Base-by-base conservation (phyloP, 2,888 invertebrate genomes). In the Zhengitettix transpicula region DNA sequence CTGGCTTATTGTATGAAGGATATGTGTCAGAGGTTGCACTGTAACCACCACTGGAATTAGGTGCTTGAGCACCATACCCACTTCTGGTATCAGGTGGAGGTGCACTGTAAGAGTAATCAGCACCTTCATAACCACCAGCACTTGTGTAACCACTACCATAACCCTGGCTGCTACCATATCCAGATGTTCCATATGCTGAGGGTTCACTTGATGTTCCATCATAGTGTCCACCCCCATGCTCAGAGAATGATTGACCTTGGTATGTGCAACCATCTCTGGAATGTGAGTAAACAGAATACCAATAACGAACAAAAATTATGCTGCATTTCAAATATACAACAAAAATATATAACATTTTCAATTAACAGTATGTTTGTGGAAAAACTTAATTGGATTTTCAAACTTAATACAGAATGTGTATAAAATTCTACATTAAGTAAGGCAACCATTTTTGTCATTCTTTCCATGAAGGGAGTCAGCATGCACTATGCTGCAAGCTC, bases 121-220 rank as follows among this genome's bases (percentile, higher is more conserved):
- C 61, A 42, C 56, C 61, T 15, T 59, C 61, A 51, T 61, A 61
- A 16, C 61, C 61, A 42, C 56, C 57, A 11, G 53, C 40, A 54
- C 59, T 59, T 11, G 59, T 55, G 55, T 59, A 59, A 42, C 57
- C 59, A 14, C 55, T 55, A 44, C 58, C 51, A 12, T 42, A 56
- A 14, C 58, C 58, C 17, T 56, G 56, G 12, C 56, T 40, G 52
- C 53, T 53, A 41, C 52, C 44, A 55, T 61, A 61, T 17, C 59
- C 10, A 28, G 59, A 57, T 42, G 41, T 51, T 16, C 57, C 61
- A 41, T 61, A 61, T 10, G 53, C 17, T 15, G 58, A 28, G n/a
- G 61, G 57, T 12, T 58, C 61, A 16, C 55, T 40, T 16, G 60
- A 16, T 14, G 55, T 28, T 7, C 47, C 56, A 17, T 57, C 57